A percentile compares a stretch with the other conserved stretches of the same genome.
These are phyloP conservation scores for Drosophila hamatofila DNA, from an alignment of 2,888 invertebrate species.

Conservation along the genomic window DNA sequence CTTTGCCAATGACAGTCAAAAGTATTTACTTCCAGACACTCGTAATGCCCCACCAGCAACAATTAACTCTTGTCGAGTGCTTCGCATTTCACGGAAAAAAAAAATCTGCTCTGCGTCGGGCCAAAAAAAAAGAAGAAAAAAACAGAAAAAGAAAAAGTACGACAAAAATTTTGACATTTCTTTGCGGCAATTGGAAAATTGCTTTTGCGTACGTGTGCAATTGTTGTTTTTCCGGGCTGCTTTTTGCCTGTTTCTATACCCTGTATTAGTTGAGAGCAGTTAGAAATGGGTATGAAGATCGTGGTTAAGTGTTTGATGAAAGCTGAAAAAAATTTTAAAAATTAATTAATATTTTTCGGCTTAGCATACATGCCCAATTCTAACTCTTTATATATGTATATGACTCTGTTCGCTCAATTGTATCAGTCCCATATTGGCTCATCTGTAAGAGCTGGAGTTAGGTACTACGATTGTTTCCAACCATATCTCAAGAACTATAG, in stretches of 20 bases:
- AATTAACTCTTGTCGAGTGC: conserved; percentile 63
- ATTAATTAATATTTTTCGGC: no score
- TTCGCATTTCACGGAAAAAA: neutral
- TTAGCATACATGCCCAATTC: no score
- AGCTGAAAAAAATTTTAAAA: no score
- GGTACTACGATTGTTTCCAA: no score
- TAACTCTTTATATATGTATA: no score
- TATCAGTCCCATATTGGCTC: no score
- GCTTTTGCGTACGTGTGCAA: conserved; percentile 79
- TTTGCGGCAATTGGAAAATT: conserved; percentile 77
- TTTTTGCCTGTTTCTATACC: conserved; percentile 7
- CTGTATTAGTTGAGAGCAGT: neutral
- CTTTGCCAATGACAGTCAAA: conserved; percentile 71
- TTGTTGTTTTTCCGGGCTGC: conserved; percentile 44
- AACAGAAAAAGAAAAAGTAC: conserved; percentile 37
- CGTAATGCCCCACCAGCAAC: conserved; percentile 53
- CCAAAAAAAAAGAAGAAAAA: conserved; percentile 21
- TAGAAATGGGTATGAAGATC: neutral
- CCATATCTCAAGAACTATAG: no score
- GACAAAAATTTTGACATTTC: conserved; percentile 70
- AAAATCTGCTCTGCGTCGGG: conserved; percentile 10
- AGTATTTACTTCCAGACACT: conserved; percentile 67
- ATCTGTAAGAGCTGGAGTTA: no score
- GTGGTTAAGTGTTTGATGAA: no score
- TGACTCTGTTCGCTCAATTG: no score